Percentiles rank a stretch among this genome's conserved stretches.
Evolutionary conservation across 2,888 invertebrate genomes (phyloP).

Genomic region (Eupithecia subfuscata): DNA sequence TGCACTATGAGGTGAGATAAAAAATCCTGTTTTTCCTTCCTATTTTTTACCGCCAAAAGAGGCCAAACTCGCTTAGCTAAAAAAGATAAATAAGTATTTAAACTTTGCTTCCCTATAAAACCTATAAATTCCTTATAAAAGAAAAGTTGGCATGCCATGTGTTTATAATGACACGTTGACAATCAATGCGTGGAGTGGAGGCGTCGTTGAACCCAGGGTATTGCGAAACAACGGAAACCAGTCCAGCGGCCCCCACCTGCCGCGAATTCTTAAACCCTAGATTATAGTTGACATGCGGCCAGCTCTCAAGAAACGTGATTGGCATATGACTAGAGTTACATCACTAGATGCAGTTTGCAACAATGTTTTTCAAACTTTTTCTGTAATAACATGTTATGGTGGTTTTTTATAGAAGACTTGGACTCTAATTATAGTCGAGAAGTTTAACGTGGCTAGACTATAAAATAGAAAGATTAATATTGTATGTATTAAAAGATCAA

Average conservation of each 20-base stretch:
- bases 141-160: conserved; percentile 4
- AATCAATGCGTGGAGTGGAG: conserved; percentile 77
- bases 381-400: conserved; percentile 1
- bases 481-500: neutral
- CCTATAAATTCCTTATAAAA: no score
- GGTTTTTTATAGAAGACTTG: neutral
- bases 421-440: neutral
- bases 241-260: conserved; percentile 77
- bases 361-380: conserved; percentile 32
- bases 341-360: conserved; percentile 62
- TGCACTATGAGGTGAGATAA: conserved; percentile 2
- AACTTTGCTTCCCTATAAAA: neutral
- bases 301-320: conserved; percentile 68
- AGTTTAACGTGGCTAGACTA: neutral
- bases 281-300: conserved; percentile 80
- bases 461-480: neutral
- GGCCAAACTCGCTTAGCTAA: neutral
- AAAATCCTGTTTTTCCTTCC: conserved; percentile 3
- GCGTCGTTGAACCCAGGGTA: conserved; percentile 82
- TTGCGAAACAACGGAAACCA: conserved; percentile 84
- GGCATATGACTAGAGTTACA: conserved; percentile 69
- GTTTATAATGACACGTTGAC: conserved; percentile 69
- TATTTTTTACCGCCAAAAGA: neutral
- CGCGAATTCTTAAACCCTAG: conserved; percentile 82
- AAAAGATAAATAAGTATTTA: no score